Conservation (phyloP, 2,113 vertebrate genomes). For the Athene noctua region DNA sequence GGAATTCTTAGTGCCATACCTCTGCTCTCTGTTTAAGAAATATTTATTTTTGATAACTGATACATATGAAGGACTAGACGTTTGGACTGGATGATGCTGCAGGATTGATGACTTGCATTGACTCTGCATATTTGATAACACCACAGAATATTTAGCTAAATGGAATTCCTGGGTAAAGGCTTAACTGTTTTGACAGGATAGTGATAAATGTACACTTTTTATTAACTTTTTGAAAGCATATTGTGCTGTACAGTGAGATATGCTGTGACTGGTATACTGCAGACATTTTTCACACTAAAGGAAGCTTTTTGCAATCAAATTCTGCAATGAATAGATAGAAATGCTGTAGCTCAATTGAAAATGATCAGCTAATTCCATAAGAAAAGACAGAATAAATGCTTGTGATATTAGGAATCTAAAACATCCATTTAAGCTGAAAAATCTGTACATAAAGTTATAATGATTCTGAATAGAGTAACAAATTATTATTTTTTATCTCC, state of each 20-base stretch:
- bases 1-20: background rate
- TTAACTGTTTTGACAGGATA: background rate
- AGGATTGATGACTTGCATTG: background rate
- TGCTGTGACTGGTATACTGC: background rate
- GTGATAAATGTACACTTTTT: background rate
- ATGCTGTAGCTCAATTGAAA: background rate
- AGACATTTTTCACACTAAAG: background rate
- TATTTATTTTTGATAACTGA: background rate
- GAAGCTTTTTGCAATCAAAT: background rate
- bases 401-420: background rate
- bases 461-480: background rate
- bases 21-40: background rate
- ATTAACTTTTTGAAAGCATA: background rate
- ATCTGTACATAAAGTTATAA: background rate
- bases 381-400: background rate
- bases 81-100: background rate
- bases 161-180: background rate
- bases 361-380: background rate
- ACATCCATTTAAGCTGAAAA: background rate
- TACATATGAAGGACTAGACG: background rate
- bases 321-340: background rate
- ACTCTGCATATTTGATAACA: background rate
- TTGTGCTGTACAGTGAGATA: background rate
- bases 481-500: background rate
- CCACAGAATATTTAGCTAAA: background rate